These are phyloP conservation scores for Accipiter virgatus DNA, from an alignment of 2,113 vertebrate species.

Conservation along the genomic window DNA sequence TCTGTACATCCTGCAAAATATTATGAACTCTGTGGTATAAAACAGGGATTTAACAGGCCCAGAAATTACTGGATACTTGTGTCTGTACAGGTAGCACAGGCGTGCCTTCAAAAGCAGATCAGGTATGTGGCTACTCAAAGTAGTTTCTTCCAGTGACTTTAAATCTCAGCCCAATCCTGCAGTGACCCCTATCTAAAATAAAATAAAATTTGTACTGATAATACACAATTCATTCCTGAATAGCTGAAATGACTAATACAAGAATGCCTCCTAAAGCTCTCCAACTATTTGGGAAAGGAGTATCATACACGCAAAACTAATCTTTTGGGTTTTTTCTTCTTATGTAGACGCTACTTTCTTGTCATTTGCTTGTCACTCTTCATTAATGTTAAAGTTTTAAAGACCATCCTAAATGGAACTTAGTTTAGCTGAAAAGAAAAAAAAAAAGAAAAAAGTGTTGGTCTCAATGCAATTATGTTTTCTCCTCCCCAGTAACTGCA, in stretches of 20 bases:
- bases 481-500: not conserved
- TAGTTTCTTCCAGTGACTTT: not conserved
- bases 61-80: not conserved
- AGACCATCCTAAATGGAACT: conserved; percentile 22
- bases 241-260: conserved; percentile 7
- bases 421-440: not conserved
- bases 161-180: not conserved
- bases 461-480: conserved; percentile 34
- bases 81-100: not conserved
- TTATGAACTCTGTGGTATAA: not conserved
- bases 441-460: not conserved
- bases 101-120: not conserved
- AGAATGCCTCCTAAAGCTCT: conserved; percentile 8
- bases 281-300: conserved; percentile 1
- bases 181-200: conserved; percentile 29
- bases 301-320: conserved; percentile 11
- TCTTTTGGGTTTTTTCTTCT: not conserved
- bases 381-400: not conserved
- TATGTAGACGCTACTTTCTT: not conserved
- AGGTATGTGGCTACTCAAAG: not conserved
- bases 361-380: not conserved
- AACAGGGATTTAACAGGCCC: not conserved
- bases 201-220: not conserved
- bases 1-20: not conserved
- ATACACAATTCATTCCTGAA: not conserved